Conservation (phyloP, 2,888 invertebrate species). For the Diabrotica balteata region DNA sequence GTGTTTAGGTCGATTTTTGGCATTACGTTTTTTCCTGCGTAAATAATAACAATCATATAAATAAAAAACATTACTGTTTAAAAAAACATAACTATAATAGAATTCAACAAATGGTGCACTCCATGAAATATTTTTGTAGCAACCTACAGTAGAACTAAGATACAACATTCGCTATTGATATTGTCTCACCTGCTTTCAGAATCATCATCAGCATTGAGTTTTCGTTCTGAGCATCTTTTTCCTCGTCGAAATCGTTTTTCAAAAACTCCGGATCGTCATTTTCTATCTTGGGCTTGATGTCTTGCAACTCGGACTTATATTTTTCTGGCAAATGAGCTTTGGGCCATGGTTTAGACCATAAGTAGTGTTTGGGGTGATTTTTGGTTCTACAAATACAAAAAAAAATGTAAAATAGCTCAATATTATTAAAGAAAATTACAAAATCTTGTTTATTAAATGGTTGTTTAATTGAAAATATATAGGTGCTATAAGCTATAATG, state of each 20-base stretch:
- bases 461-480: too few relatives aligned
- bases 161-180: too few relatives aligned
- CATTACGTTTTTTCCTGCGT: constrained; percentile 31
- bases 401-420: background rate
- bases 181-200: constrained; percentile 47
- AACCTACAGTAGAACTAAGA: too few relatives aligned
- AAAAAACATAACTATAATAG: too few relatives aligned
- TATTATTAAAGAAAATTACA: too few relatives aligned
- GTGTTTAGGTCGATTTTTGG: constrained; percentile 47
- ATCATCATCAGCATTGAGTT: constrained; percentile 53
- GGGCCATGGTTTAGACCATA: constrained; percentile 88
- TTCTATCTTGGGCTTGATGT: constrained; percentile 42
- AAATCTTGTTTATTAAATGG: too few relatives aligned
- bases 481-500: too few relatives aligned
- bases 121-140: too few relatives aligned
- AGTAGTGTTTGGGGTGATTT: constrained; percentile 84
- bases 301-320: constrained; percentile 34
- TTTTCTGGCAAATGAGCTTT: constrained; percentile 60
- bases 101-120: too few relatives aligned
- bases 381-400: constrained; percentile 65
- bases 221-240: constrained; percentile 43
- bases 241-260: constrained; percentile 40
- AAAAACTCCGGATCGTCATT: constrained; percentile 39
- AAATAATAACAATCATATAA: background rate
- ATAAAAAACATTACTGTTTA: constrained; percentile 25